These are phyloP conservation scores for Gordius sp. DNA, from an alignment of 2,888 invertebrate species.

Conservation along the genomic window DNA sequence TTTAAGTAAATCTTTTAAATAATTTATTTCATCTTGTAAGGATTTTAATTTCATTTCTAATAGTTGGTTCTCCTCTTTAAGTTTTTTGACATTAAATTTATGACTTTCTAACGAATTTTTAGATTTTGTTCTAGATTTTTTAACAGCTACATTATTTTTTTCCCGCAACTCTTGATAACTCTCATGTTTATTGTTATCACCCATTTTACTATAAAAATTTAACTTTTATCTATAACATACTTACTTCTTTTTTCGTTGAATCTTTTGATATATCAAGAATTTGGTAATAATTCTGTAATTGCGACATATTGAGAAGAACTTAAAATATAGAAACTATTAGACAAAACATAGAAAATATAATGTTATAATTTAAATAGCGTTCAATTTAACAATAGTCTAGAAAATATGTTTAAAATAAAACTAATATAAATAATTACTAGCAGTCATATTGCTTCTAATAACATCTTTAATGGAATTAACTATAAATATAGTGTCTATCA, in stretches of 20 bases:
- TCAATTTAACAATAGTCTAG: too few species aligned
- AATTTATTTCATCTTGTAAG: conserved; percentile 10
- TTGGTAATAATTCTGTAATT: conserved; percentile 12
- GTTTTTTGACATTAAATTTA: background rate
- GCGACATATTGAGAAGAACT: too few species aligned
- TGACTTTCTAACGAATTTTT: background rate
- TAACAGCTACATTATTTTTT: conserved; percentile 14
- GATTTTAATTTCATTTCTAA: conserved; percentile 11
- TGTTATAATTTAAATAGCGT: too few species aligned
- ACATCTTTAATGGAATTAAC: too few species aligned
- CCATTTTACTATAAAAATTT: background rate
- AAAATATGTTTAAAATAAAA: too few species aligned
- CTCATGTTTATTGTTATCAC: background rate
- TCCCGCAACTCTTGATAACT: conserved; percentile 10
- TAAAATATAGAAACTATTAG: too few species aligned
- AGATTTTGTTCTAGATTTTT: conserved; percentile 10
- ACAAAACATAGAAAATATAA: too few species aligned
- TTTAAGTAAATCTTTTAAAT: conserved; percentile 2
- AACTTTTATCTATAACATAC: background rate
- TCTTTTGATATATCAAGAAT: background rate
- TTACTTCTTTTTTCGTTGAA: conserved; percentile 13
- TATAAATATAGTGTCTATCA: too few species aligned
- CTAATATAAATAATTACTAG: too few species aligned
- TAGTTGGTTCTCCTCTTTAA: background rate
- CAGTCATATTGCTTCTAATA: too few species aligned